These are phyloP conservation scores for Bryconaethiops microstoma DNA, from an alignment of 2,797 vertebrate species.

Conservation along the genomic window DNA sequence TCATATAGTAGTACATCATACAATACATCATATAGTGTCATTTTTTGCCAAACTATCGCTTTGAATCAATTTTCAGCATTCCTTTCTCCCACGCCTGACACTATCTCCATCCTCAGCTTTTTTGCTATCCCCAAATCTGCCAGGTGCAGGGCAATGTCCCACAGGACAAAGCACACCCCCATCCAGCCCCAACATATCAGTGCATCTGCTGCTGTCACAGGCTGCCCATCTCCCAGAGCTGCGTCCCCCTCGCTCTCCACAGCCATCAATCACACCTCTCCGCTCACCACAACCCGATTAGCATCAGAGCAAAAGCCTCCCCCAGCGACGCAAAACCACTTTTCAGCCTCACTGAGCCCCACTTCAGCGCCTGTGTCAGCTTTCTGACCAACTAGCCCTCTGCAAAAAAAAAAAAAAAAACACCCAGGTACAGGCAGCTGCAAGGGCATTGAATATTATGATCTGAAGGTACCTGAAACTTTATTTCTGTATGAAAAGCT, in stretches of 20 bases:
- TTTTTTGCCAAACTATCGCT: background rate
- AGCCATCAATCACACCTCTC: slow-evolving; percentile 54
- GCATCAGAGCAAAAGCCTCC: slow-evolving; percentile 55
- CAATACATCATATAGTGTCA: background rate
- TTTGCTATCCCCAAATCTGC: background rate
- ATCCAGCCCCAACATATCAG: slow-evolving; percentile 43
- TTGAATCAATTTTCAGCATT: background rate
- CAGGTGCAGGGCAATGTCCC: slow-evolving; percentile 16
- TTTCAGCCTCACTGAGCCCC: slow-evolving; percentile 60
- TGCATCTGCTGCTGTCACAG: slow-evolving; percentile 51
- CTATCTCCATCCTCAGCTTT: background rate
- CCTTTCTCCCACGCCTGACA: background rate
- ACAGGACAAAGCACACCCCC: slow-evolving; percentile 35
- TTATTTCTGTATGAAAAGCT: slow-evolving; percentile 21
- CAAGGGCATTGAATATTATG: slow-evolving; percentile 10
- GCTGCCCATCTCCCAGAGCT: slow-evolving; percentile 59
- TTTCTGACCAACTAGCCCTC: slow-evolving; percentile 40
- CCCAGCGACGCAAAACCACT: slow-evolving; percentile 58
- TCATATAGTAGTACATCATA: background rate
- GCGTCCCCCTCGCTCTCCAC: slow-evolving; percentile 56
- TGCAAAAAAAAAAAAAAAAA: slow-evolving; percentile 24
- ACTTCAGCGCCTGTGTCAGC: slow-evolving; percentile 50
- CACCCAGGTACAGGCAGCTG: slow-evolving; percentile 26
- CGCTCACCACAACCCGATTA: slow-evolving; percentile 58
- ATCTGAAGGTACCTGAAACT: background rate